Evolutionary conservation across 2,797 vertebrate species (phyloP).

Genomic region (Ataeniobius toweri): DNA sequence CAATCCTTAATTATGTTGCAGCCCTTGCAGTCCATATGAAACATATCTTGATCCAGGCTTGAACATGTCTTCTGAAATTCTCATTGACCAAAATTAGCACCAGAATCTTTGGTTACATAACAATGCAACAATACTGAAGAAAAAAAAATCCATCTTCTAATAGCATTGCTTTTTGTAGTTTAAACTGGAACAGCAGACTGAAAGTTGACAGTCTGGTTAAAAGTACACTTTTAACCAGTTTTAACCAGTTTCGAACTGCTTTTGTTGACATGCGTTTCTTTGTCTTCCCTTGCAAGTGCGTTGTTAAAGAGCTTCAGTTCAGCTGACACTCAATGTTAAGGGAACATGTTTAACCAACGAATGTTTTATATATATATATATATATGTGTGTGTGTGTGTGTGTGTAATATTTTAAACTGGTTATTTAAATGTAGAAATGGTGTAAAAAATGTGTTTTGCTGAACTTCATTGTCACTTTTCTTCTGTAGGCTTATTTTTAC

Average conservation of each 20-base stretch:
- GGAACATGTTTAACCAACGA: neutral
- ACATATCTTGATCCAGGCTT: neutral
- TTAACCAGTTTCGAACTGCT: neutral
- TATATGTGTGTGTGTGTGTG: too few species aligned
- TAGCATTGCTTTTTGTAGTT: too few species aligned
- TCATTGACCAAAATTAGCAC: neutral
- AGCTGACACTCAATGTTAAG: neutral
- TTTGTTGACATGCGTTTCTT: neutral
- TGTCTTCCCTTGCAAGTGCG: neutral
- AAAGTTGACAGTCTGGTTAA: neutral
- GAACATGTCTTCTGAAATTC: neutral
- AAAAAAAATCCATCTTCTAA: neutral
- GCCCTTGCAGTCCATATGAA: neutral
- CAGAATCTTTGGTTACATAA: neutral
- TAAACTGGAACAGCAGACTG: neutral
- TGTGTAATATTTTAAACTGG: neutral
- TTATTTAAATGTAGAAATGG: constrained; percentile 44
- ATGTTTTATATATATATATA: neutral
- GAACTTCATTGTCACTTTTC: constrained; percentile 71
- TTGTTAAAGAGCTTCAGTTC: neutral
- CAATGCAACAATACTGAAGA: neutral
- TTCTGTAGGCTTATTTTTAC: constrained; percentile 51
- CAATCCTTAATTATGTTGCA: neutral
- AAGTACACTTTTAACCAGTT: neutral
- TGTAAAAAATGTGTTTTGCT: constrained; percentile 55